phyloP scores from a whole-genome alignment of 2,888 invertebrate species.

The Plusia festucae region DNA sequence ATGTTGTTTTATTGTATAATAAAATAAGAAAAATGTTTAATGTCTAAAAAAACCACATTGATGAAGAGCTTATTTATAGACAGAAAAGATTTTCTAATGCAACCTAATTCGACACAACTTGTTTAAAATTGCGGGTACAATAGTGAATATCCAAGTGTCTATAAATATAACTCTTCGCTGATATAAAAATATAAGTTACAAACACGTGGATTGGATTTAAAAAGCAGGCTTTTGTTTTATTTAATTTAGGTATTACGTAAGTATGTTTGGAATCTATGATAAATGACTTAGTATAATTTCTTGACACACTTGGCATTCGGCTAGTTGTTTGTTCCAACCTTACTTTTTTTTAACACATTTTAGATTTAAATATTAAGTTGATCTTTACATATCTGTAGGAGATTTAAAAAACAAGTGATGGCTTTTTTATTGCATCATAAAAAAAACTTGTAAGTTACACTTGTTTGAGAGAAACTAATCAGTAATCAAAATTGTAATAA shows the following conservation, averaged over 20 bases:
- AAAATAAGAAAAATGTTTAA: no score
- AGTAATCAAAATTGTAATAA: no score
- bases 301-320: not conserved
- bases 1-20: no score
- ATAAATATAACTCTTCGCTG: no score
- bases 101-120: no score
- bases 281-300: conserved; percentile 5
- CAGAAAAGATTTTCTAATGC: no score
- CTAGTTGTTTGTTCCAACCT: conserved; percentile 12
- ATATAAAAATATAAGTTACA: not conserved
- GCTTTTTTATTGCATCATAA: not conserved
- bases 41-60: no score
- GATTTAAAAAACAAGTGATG: not conserved
- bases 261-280: conserved; percentile 26
- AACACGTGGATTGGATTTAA: not conserved
- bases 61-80: no score
- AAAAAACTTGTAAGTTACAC: not conserved
- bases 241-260: conserved; percentile 22
- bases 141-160: no score
- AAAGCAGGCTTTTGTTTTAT: conserved; percentile 6
- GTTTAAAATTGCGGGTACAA: no score
- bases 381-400: not conserved
- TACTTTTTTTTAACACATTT: not conserved
- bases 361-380: not conserved
- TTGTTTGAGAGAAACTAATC: no score